Conservation (phyloP, 2,113 vertebrate genomes). For the Leucosticte australis region DNA sequence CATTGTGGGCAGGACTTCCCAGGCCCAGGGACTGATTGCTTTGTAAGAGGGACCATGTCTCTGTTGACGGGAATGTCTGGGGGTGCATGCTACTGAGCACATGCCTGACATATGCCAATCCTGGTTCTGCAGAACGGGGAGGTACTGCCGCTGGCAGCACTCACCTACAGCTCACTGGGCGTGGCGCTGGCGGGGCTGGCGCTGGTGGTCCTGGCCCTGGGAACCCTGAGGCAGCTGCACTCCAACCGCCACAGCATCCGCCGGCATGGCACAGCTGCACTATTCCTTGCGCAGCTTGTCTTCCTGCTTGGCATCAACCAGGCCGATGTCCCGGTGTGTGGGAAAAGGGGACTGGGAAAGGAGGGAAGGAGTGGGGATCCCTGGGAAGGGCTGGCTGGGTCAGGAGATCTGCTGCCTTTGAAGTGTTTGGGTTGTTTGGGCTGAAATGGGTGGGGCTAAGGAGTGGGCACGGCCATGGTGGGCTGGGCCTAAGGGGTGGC, state of each 20-base stretch:
- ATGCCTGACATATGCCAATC: not conserved
- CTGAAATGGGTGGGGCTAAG: not conserved
- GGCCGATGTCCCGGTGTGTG: conserved; percentile 81
- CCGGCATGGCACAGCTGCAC: conserved; percentile 80
- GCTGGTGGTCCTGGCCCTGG: conserved; percentile 84
- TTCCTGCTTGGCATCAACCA: conserved; percentile 95
- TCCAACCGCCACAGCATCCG: conserved; percentile 89
- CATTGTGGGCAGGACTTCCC: not conserved
- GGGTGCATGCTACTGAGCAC: not conserved
- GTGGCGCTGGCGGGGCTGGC: conserved; percentile 86
- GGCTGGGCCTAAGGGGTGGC: too few species aligned
- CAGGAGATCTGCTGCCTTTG: not conserved
- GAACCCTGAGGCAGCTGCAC: conserved; percentile 76
- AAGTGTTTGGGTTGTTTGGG: not conserved
- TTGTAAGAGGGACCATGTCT: not conserved
- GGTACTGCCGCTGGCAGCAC: conserved; percentile 86
- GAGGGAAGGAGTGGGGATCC: not conserved
- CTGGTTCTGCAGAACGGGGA: conserved; percentile 83
- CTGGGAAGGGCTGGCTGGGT: not conserved
- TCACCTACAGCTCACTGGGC: conserved; percentile 85
- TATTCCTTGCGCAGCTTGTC: conserved; percentile 87
- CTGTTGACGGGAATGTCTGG: not conserved
- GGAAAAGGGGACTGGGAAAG: conserved; percentile 23
- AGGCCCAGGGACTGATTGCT: not conserved
- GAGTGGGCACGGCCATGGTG: not conserved